Evolutionary conservation across 2,113 vertebrate species (phyloP), one percentile per base, ranked within the genome.

Genomic region (Cacatua alba): DNA sequence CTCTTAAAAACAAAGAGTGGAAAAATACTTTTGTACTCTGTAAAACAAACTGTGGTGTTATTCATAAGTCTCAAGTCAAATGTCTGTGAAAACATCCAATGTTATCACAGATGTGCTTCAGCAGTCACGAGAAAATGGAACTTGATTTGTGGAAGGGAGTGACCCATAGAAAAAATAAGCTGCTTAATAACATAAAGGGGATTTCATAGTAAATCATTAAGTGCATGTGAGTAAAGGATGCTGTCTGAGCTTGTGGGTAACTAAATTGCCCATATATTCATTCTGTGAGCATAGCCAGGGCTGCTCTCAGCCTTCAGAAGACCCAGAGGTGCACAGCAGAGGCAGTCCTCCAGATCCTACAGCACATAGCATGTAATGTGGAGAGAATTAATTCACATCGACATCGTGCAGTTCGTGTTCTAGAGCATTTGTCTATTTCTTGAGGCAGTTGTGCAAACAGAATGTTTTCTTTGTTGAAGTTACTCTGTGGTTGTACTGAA

Each of bases 311-410:
- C 68, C 19, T 64, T 81, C 53, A 4, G 6, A 9, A 63, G 76
- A 74, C 46, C 33, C 60, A 51, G 79, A 88, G 68, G 33, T 59
- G 71, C 48, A 10, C 28, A 49, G 43, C 74, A 63, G 60, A 68
- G 62, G 35, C 18, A 1, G 1, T 67, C 13, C 51, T 92, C 41
- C 59, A 60, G 68, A 35, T 70, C 71, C 53, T 88, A 7, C 53
- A 67, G 46, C 0, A 0, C 41, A 5, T 15, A 53, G 71, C 37
- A 19, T 63, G 68, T 31, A 46, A 31, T 0, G 0, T n/a, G 31
- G 48, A 11, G 67, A 55, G 53, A 72, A 55, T 81, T 74, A 72
- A 68, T 86, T 48, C 10, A 0, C 76, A 21, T 11, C 0, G 4
- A 43, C 46, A 29, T 43, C 0, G 0, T 33, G 23, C 52, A 59